These are phyloP conservation scores for Melipona beecheii DNA, from an alignment of 2,888 invertebrate species.

Conservation along the genomic window DNA sequence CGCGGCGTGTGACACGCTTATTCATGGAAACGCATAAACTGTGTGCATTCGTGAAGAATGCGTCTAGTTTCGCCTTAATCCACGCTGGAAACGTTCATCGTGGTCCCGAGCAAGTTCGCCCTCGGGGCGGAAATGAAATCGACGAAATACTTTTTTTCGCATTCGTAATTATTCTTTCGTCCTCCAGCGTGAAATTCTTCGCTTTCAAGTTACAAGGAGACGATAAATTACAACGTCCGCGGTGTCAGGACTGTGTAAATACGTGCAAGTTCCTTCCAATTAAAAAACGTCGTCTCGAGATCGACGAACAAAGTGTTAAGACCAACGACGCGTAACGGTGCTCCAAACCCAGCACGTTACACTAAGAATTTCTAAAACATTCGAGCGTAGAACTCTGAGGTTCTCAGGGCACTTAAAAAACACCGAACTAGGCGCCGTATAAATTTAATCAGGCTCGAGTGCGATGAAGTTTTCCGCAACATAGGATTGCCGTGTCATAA, in stretches of 20 bases:
- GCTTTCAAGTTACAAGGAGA: neutral
- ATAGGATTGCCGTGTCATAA: too few species aligned
- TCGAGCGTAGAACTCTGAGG: too few species aligned
- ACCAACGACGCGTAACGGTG: too few species aligned
- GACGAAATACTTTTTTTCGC: slow-evolving; percentile 7
- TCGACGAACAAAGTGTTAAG: too few species aligned
- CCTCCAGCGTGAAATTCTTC: neutral
- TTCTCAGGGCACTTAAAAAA: too few species aligned
- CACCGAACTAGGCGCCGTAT: too few species aligned
- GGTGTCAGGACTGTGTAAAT: neutral
- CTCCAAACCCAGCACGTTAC: too few species aligned
- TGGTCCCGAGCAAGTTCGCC: slow-evolving; percentile 20
- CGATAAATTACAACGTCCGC: neutral
- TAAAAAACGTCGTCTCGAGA: neutral
- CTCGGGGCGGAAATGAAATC: slow-evolving; percentile 42
- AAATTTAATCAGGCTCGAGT: too few species aligned
- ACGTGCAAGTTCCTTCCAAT: neutral
- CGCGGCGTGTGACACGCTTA: slow-evolving; percentile 30
- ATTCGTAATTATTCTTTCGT: slow-evolving; percentile 32
- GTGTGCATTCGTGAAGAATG: slow-evolving; percentile 30
- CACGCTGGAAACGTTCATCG: slow-evolving; percentile 17
- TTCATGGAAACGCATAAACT: slow-evolving; percentile 40
- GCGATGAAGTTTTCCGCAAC: too few species aligned
- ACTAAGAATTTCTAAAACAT: too few species aligned
- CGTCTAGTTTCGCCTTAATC: slow-evolving; percentile 12